These are phyloP conservation scores for Argopecten irradians DNA, from an alignment of 1,140 invertebrate genomes.

Conservation along the genomic window DNA sequence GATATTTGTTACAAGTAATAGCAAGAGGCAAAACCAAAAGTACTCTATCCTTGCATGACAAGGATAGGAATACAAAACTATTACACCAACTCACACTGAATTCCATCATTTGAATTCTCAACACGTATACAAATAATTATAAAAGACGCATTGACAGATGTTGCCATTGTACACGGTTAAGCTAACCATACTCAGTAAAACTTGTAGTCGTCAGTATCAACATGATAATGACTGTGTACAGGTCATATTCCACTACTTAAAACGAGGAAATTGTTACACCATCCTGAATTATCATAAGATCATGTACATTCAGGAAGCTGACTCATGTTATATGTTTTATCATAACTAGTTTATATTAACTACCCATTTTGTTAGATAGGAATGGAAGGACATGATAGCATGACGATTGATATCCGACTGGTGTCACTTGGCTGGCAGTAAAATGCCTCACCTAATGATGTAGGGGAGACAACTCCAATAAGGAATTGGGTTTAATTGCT, in stretches of 20 bases:
- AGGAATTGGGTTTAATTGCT: background rate
- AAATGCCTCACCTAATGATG: background rate
- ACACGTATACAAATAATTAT: no score
- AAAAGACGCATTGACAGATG: no score
- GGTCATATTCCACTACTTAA: background rate
- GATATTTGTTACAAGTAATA: no score
- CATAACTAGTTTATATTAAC: no score
- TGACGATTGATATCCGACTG: no score
- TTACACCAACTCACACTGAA: no score
- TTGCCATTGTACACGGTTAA: background rate
- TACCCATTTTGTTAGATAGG: background rate
- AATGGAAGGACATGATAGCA: background rate
- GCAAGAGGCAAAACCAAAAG: no score
- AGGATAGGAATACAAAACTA: no score
- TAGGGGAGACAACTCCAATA: background rate
- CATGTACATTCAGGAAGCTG: background rate
- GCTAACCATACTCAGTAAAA: background rate
- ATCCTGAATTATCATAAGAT: background rate
- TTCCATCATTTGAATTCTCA: no score
- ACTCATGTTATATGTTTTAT: background rate
- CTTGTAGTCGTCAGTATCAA: background rate
- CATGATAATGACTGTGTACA: background rate
- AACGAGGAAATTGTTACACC: background rate
- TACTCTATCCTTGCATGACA: no score
- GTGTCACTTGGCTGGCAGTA: background rate